These are phyloP conservation scores for Vulpes vulpes DNA, from an alignment of 2,113 vertebrate genomes.

Conservation along the genomic window DNA sequence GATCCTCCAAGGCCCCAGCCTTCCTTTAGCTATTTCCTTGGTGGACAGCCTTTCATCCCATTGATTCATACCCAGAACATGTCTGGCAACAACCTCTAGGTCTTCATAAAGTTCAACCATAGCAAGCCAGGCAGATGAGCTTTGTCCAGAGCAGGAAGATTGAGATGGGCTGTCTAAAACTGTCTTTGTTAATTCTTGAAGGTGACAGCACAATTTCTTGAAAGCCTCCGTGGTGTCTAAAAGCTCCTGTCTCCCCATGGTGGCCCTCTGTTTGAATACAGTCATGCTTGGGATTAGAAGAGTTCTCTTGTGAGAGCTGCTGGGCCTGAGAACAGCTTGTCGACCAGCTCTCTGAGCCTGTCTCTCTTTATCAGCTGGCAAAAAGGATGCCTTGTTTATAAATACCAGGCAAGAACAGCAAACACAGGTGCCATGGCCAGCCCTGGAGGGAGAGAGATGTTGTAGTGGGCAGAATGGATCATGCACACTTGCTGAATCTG, in stretches of 20 bases:
- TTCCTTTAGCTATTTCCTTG: neutral
- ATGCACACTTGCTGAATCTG: neutral
- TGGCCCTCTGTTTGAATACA: neutral
- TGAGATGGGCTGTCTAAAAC: neutral
- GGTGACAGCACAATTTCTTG: neutral
- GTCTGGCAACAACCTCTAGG: neutral
- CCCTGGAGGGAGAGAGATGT: neutral
- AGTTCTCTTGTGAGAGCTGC: neutral
- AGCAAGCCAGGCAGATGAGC: neutral
- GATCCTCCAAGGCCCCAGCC: neutral
- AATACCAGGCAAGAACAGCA: neutral
- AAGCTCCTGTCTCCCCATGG: neutral
- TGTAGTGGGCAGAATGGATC: neutral
- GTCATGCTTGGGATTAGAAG: neutral
- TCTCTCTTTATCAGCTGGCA: neutral
- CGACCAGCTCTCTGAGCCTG: neutral
- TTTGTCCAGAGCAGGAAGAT: neutral
- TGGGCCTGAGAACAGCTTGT: neutral
- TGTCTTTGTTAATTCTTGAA: neutral
- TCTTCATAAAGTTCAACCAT: neutral
- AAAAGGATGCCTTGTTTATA: neutral
- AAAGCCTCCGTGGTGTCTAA: neutral
- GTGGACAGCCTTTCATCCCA: neutral
- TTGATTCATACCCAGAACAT: neutral
- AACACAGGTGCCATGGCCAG: rapidly evolving